Percentiles rank a stretch among this genome's conserved stretches.
phyloP scores from a whole-genome alignment of 2,888 invertebrate species.

The Lottia scabra region DNA sequence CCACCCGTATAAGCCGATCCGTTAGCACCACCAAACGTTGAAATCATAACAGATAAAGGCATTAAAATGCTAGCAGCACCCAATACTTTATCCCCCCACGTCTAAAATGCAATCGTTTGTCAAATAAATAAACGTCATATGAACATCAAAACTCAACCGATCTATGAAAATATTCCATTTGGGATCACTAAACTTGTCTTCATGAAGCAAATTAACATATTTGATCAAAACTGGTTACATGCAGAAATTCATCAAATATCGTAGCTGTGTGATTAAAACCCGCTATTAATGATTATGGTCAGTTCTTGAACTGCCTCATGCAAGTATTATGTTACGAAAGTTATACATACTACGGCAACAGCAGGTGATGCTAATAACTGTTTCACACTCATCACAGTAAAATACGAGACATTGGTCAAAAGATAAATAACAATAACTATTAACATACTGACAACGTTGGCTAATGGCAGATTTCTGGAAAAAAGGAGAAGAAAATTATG shows the following conservation, averaged over 20 bases:
- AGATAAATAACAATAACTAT: conserved; percentile 84
- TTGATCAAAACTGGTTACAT: too few relatives aligned
- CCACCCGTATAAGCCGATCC: conserved; percentile 61
- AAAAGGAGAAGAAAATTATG: not conserved
- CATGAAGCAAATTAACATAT: too few relatives aligned
- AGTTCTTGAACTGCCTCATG: too few relatives aligned
- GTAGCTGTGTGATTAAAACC: too few relatives aligned
- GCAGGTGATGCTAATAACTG: conserved; percentile 82
- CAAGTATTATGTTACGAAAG: too few relatives aligned
- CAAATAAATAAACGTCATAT: too few relatives aligned
- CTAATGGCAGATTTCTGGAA: conserved; percentile 82
- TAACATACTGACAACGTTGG: conserved; percentile 85
- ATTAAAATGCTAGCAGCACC: conserved; percentile 54
- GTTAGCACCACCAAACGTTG: conserved; percentile 63
- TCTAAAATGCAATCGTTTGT: conserved; percentile 34
- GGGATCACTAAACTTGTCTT: too few relatives aligned
- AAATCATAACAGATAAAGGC: conserved; percentile 59
- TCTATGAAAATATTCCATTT: too few relatives aligned
- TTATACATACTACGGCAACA: conserved; percentile 80
- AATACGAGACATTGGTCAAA: conserved; percentile 86
- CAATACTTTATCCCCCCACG: conserved; percentile 58
- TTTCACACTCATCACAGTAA: conserved; percentile 80
- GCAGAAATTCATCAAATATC: too few relatives aligned
- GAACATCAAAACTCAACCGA: too few relatives aligned
- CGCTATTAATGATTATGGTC: too few relatives aligned